These are phyloP conservation scores for Oryzias melastigma DNA, from an alignment of 2,113 vertebrate species.

Conservation along the genomic window DNA sequence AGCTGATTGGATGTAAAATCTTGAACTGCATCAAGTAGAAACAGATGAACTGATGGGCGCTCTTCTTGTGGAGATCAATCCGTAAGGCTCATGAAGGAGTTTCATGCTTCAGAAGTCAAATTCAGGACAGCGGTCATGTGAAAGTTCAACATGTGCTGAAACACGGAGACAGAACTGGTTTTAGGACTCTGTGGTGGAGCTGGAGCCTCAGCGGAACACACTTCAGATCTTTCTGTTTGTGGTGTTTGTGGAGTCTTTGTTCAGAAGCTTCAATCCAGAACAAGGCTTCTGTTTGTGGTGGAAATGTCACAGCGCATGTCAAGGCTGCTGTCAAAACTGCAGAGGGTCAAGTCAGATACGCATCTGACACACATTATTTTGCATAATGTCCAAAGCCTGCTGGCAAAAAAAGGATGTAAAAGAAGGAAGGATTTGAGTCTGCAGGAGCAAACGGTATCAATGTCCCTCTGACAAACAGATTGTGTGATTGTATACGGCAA, in stretches of 20 bases:
- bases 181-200: too few relatives aligned
- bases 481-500: not conserved
- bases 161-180: not conserved
- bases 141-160: not conserved
- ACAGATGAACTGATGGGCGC: not conserved
- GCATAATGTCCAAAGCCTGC: constrained; percentile 20
- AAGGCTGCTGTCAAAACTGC: constrained; percentile 17
- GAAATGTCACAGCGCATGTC: constrained; percentile 40
- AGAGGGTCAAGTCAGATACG: constrained; percentile 38
- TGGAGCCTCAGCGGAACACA: too few relatives aligned
- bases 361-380: constrained; percentile 50
- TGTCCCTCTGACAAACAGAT: constrained; percentile 3
- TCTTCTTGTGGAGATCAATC: constrained; percentile 8
- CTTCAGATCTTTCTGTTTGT: not conserved
- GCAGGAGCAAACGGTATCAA: not conserved
- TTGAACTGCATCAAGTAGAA: not conserved
- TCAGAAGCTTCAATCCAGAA: constrained; percentile 16
- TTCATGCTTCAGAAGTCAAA: not conserved
- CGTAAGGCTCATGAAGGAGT: constrained; percentile 1
- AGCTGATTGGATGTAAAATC: too few relatives aligned
- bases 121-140: constrained; percentile 18
- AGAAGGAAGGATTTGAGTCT: constrained; percentile 23
- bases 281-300: constrained; percentile 34
- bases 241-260: not conserved
- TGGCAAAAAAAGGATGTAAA: not conserved